These are phyloP conservation scores for Arrhamphus sclerolepis DNA, from an alignment of 2,797 vertebrate genomes.

Conservation along the genomic window DNA sequence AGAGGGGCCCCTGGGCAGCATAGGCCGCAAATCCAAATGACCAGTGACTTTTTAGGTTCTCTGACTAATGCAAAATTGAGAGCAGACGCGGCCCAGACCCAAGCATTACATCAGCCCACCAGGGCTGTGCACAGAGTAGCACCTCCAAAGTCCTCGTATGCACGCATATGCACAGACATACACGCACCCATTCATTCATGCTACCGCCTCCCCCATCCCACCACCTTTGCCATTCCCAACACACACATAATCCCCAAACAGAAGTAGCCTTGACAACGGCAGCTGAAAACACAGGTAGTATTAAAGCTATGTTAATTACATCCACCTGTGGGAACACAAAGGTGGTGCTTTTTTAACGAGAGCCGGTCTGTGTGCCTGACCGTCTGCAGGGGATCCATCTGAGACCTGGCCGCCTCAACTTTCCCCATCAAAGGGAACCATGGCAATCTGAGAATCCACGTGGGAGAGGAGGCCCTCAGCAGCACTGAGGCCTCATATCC, in stretches of 20 bases:
- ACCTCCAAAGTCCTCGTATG: conserved; percentile 25
- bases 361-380: conserved; percentile 73
- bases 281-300: conserved; percentile 77
- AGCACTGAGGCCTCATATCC: conserved; percentile 64
- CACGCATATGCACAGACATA: conserved; percentile 23
- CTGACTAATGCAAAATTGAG: conserved; percentile 29
- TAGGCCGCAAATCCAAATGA: conserved; percentile 47
- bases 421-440: conserved; percentile 77
- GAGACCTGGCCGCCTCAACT: conserved; percentile 67
- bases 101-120: conserved; percentile 69
- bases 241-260: conserved; percentile 65
- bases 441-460: conserved; percentile 70
- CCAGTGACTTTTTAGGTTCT: conserved; percentile 35
- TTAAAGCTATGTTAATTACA: conserved; percentile 81
- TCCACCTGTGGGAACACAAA: conserved; percentile 80
- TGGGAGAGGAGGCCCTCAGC: conserved; percentile 69
- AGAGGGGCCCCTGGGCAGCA: conserved; percentile 14
- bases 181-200: conserved; percentile 3
- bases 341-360: conserved; percentile 79
- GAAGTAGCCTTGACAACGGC: conserved; percentile 72
- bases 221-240: conserved; percentile 45
- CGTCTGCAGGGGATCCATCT: conserved; percentile 71
- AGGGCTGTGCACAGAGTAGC: conserved; percentile 38
- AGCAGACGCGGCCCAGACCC: conserved; percentile 46
- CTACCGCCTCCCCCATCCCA: conserved; percentile 37